These are phyloP conservation scores for Sepioteuthis lessoniana DNA, from an alignment of 2,888 invertebrate genomes.

Conservation along the genomic window DNA sequence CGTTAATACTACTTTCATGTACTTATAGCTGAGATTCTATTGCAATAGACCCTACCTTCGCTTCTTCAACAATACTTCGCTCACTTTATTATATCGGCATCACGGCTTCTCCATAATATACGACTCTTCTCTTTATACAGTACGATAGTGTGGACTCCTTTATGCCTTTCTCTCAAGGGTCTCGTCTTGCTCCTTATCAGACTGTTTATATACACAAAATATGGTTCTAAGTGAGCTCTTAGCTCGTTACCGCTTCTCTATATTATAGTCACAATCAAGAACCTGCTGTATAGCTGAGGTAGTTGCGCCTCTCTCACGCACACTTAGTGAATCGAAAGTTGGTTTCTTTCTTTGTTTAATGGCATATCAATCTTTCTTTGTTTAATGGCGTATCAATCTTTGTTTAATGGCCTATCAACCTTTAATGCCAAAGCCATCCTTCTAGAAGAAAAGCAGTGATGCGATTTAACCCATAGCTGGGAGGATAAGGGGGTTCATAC, in stretches of 20 bases:
- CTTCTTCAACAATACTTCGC: not conserved
- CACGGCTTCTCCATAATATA: not conserved
- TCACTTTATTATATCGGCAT: not conserved
- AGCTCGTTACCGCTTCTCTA: not conserved
- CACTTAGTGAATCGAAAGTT: too few species aligned
- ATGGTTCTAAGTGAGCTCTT: conserved; percentile 18
- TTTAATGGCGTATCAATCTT: too few species aligned
- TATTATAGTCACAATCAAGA: not conserved
- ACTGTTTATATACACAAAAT: not conserved
- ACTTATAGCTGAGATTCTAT: not conserved
- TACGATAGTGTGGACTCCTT: not conserved
- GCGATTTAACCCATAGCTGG: too few species aligned
- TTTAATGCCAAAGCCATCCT: too few species aligned
- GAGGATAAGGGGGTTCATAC: too few species aligned
- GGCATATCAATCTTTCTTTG: too few species aligned
- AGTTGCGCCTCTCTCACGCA: too few species aligned
- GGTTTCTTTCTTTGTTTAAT: too few species aligned
- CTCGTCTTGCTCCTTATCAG: not conserved
- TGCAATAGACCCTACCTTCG: not conserved
- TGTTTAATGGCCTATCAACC: too few species aligned
- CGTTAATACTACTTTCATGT: not conserved
- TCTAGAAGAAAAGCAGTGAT: too few species aligned
- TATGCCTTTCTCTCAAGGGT: not conserved
- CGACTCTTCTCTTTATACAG: not conserved
- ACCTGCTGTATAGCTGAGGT: too few species aligned